Percentiles rank a stretch among this genome's conserved stretches.
Conservation (phyloP, 2,113 vertebrate genomes). For the Sceloporus undulatus region DNA sequence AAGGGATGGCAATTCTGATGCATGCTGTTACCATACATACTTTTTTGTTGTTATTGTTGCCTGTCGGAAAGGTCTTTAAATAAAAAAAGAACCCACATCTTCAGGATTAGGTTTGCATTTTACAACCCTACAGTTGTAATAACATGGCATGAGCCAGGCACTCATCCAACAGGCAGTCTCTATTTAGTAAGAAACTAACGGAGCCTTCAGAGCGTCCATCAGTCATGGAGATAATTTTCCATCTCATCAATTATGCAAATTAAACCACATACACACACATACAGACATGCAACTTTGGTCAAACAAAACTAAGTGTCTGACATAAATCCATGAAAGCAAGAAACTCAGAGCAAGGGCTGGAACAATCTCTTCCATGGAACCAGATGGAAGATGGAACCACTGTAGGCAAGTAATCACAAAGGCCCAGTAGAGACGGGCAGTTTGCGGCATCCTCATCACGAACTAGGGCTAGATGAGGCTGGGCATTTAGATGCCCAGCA, state of each 20-base stretch:
- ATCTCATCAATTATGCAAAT: conserved; percentile 80
- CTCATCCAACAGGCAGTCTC: conserved; percentile 61
- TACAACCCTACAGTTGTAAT: conserved; percentile 62
- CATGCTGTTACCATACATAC: conserved; percentile 41
- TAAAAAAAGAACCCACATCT: conserved; percentile 61
- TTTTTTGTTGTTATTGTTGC: conserved; percentile 47
- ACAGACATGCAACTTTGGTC: conserved; percentile 66
- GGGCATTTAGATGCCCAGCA: too few relatives aligned
- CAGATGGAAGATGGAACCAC: neutral
- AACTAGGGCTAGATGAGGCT: too few relatives aligned
- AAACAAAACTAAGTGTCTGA: conserved; percentile 65
- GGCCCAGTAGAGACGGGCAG: too few relatives aligned
- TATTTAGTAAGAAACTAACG: conserved; percentile 69
- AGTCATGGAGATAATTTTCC: conserved; percentile 77
- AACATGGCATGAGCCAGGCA: conserved; percentile 55
- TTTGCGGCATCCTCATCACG: too few relatives aligned
- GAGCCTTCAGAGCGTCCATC: conserved; percentile 70
- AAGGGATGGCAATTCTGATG: conserved; percentile 46
- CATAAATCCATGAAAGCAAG: conserved; percentile 67
- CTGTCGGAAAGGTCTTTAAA: conserved; percentile 32
- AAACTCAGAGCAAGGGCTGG: conserved; percentile 55
- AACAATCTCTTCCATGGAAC: conserved; percentile 40
- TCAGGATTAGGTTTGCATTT: conserved; percentile 50
- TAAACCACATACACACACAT: conserved; percentile 63
- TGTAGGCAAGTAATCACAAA: too few relatives aligned